Conservation (phyloP, 2,888 invertebrate species). For the Dryadula phaetusa region DNA sequence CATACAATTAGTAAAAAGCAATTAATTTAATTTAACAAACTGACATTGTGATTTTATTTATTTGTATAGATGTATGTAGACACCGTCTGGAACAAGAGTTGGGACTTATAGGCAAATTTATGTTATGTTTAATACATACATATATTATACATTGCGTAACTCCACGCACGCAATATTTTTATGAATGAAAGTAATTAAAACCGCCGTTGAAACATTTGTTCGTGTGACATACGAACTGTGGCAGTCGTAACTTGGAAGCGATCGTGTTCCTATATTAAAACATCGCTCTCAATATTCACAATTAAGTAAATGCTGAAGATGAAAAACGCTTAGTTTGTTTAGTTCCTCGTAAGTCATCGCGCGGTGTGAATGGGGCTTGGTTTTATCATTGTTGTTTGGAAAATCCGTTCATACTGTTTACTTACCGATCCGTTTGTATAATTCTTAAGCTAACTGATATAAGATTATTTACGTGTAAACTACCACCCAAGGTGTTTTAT, state of each 20-base stretch:
- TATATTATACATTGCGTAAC: neutral
- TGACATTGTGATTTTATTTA: too few species aligned
- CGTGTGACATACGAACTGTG: conserved; percentile 5
- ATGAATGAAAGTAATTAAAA: conserved; percentile 24
- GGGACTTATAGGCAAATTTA: neutral
- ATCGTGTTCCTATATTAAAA: conserved; percentile 23
- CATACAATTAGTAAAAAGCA: too few species aligned
- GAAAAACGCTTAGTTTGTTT: conserved; percentile 40
- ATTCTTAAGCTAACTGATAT: conserved; percentile 65
- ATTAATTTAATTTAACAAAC: too few species aligned
- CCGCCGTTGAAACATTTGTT: conserved; percentile 14
- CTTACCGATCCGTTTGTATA: conserved; percentile 52
- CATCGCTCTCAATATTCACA: conserved; percentile 29
- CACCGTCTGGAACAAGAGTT: neutral
- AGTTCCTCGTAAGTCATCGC: conserved; percentile 37
- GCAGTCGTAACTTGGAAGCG: conserved; percentile 27
- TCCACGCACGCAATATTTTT: neutral
- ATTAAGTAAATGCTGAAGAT: conserved; percentile 37
- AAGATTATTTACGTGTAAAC: conserved; percentile 65
- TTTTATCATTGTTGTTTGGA: conserved; percentile 61
- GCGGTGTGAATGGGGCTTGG: conserved; percentile 37
- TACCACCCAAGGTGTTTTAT: conserved; percentile 57
- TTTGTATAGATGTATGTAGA: too few species aligned
- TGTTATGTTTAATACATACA: neutral
- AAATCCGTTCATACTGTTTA: conserved; percentile 69